A percentile compares a stretch with the other conserved stretches of the same genome.
These are phyloP conservation scores for Ormyrus rosae DNA, from an alignment of 2,888 invertebrate species.

Conservation along the genomic window DNA sequence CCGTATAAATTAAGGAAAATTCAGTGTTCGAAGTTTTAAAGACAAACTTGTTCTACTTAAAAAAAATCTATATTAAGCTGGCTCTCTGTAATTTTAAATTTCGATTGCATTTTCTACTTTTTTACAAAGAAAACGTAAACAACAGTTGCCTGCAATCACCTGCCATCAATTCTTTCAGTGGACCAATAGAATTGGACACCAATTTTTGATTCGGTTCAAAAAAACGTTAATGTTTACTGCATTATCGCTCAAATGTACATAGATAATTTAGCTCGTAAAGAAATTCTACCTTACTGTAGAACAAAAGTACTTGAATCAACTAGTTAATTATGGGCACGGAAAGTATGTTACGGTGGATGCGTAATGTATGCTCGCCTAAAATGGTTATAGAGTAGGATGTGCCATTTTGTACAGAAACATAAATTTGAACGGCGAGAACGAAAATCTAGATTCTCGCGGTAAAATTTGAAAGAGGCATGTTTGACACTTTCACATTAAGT, in stretches of 20 bases:
- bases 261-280: constrained; percentile 60
- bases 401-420: constrained; percentile 73
- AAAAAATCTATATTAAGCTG: constrained; percentile 13
- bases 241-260: constrained; percentile 63
- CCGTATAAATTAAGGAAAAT: constrained; percentile 6
- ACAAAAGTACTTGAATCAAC: constrained; percentile 67
- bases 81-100: constrained; percentile 51
- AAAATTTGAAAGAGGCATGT: constrained; percentile 44
- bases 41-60: constrained; percentile 37
- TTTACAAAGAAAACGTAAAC: constrained; percentile 13
- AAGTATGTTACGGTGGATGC: constrained; percentile 37
- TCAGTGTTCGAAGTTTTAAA: constrained; percentile 20
- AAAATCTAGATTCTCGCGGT: constrained; percentile 26
- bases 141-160: constrained; percentile 35
- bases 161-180: constrained; percentile 61
- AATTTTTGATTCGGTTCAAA: constrained; percentile 57
- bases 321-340: constrained; percentile 56
- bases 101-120: constrained; percentile 31
- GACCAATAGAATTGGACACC: constrained; percentile 69
- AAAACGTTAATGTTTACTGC: constrained; percentile 59
- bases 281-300: constrained; percentile 61
- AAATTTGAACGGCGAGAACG: constrained; percentile 17
- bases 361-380: constrained; percentile 58
- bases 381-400: constrained; percentile 70
- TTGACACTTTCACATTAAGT: constrained; percentile 34